phyloP scores from a whole-genome alignment of 2,888 invertebrate genomes.

The Limnephilus marmoratus region DNA sequence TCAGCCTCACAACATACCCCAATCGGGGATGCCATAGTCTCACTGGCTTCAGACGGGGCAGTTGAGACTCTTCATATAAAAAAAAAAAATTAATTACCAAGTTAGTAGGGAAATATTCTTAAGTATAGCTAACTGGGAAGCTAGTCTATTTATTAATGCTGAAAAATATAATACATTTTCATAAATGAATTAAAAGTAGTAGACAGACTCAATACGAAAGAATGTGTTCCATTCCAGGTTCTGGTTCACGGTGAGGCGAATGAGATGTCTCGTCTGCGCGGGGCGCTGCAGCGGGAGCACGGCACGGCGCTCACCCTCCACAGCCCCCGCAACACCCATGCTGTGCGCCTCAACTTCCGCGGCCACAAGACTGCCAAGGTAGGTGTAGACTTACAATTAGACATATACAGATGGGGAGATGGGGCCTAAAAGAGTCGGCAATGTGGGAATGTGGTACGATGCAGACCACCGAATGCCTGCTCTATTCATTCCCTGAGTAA shows the following conservation, averaged over 20 bases:
- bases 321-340: constrained; percentile 97
- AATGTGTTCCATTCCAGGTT: constrained; percentile 76
- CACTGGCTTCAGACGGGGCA: too few relatives aligned
- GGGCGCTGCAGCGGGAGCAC: constrained; percentile 95
- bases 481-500: too few relatives aligned
- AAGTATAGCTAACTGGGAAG: too few relatives aligned
- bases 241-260: constrained; percentile 99
- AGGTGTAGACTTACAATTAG: neutral
- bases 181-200: neutral
- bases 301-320: constrained; percentile 94
- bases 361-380: constrained; percentile 99
- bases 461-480: too few relatives aligned
- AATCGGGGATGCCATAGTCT: too few relatives aligned
- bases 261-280: constrained; percentile 97
- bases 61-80: too few relatives aligned
- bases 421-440: neutral
- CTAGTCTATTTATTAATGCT: too few relatives aligned
- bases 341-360: constrained; percentile 94
- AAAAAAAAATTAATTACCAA: neutral
- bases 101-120: neutral
- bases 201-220: neutral
- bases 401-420: neutral
- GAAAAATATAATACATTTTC: too few relatives aligned
- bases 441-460: too few relatives aligned
- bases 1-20: too few relatives aligned